A percentile compares a stretch with the other conserved stretches of the same genome.
These are phyloP conservation scores for Acleris holmiana DNA, from an alignment of 2,888 invertebrate species.

Conservation along the genomic window DNA sequence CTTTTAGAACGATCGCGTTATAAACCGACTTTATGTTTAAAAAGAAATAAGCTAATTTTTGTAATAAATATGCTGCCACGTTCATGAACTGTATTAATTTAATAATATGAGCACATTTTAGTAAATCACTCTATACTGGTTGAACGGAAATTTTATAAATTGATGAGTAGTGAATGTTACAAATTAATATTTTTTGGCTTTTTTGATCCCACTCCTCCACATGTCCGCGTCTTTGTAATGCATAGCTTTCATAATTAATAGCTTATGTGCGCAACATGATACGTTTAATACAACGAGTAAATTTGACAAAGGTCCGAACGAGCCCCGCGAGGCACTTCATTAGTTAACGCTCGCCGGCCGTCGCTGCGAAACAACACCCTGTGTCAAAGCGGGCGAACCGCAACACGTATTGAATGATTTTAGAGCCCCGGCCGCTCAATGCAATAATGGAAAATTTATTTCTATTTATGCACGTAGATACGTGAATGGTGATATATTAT, in stretches of 20 bases:
- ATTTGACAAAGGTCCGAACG: slow-evolving; percentile 20
- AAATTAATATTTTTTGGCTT: no score
- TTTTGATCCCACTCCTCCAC: no score
- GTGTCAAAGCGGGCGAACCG: not conserved
- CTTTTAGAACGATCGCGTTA: slow-evolving; percentile 2
- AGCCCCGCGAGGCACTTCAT: slow-evolving; percentile 10
- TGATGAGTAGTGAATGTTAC: no score
- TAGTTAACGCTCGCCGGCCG: slow-evolving; percentile 9
- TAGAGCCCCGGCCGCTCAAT: not conserved
- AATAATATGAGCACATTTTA: no score
- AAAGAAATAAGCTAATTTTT: no score
- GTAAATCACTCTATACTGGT: no score
- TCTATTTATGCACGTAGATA: not conserved
- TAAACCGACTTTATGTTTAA: not conserved
- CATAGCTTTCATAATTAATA: slow-evolving; percentile 1
- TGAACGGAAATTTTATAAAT: no score
- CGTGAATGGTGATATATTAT: no score
- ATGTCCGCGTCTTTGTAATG: no score
- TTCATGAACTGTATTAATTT: no score
- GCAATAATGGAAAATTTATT: not conserved
- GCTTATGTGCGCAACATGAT: slow-evolving; percentile 5
- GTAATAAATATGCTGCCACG: not conserved
- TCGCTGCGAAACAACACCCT: not conserved
- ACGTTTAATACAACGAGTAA: slow-evolving; percentile 13
- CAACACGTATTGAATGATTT: no score